These are phyloP conservation scores for Erythrocebus patas DNA, from an alignment of 2,113 vertebrate genomes.

Conservation along the genomic window DNA sequence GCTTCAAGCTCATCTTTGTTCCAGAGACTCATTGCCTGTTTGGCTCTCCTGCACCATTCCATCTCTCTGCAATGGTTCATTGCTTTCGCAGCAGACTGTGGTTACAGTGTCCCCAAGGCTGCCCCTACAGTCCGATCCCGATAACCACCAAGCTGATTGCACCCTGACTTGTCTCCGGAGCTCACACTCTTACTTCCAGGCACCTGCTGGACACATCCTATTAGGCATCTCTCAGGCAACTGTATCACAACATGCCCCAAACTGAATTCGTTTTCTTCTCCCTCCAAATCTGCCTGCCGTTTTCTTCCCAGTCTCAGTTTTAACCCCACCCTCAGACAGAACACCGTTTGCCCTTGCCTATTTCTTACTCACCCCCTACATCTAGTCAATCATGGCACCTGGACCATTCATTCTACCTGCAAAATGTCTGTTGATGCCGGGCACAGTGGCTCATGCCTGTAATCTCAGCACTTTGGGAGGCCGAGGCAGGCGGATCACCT, in stretches of 20 bases:
- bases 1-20: not conserved
- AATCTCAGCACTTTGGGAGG: no score
- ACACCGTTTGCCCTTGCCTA: not conserved
- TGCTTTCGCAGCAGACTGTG: not conserved
- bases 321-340: not conserved
- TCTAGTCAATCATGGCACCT: not conserved
- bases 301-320: not conserved
- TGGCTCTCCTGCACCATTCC: accelerated
- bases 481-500: no score
- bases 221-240: not conserved
- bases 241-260: not conserved
- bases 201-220: not conserved
- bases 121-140: not conserved
- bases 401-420: not conserved
- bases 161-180: not conserved
- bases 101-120: not conserved
- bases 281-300: not conserved
- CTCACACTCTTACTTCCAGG: not conserved
- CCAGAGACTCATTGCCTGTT: not conserved
- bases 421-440: not conserved
- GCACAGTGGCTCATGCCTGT: no score
- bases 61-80: accelerated
- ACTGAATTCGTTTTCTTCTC: not conserved
- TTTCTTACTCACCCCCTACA: not conserved
- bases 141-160: not conserved